A percentile compares a stretch with the other conserved stretches of the same genome.
These are phyloP conservation scores for Sander lucioperca DNA, from an alignment of 2,113 vertebrate genomes.

Conservation along the genomic window DNA sequence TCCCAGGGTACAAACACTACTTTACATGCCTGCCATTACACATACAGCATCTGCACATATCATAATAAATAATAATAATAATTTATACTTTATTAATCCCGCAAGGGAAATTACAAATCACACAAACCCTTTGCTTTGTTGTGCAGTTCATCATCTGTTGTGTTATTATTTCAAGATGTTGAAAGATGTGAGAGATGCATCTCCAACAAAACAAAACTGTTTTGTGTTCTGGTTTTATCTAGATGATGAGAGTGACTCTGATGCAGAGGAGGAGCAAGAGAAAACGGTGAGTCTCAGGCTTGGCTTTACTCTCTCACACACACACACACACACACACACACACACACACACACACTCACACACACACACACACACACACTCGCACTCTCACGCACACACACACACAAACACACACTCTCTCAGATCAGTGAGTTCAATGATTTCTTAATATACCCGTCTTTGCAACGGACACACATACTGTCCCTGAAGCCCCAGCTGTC, in stretches of 20 bases:
- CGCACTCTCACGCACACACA: neutral
- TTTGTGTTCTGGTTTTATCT: conserved; percentile 30
- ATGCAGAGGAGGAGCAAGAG: conserved; percentile 97
- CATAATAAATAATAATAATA: too few relatives aligned
- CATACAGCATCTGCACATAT: neutral
- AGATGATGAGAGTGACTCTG: conserved; percentile 98
- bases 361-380: neutral
- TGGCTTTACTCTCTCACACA: neutral
- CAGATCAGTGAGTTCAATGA: conserved; percentile 45
- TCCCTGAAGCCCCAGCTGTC: conserved; percentile 22
- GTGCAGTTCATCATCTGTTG: neutral
- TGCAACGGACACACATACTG: conserved; percentile 36
- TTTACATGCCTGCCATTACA: neutral
- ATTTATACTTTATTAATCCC: too few relatives aligned
- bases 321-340: neutral
- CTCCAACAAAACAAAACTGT: neutral
- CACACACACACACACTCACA: neutral
- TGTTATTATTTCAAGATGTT: neutral
- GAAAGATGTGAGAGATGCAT: neutral
- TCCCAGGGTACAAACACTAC: conserved; percentile 89
- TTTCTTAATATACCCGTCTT: conserved; percentile 30
- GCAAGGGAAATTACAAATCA: neutral
- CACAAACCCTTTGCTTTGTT: neutral
- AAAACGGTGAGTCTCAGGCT: conserved; percentile 90
- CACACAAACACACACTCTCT: neutral